Percentiles rank a stretch among this genome's conserved stretches.
phyloP scores from a whole-genome alignment of 2,113 vertebrate species.

The Sinocyclocheilus maitianheensis region DNA sequence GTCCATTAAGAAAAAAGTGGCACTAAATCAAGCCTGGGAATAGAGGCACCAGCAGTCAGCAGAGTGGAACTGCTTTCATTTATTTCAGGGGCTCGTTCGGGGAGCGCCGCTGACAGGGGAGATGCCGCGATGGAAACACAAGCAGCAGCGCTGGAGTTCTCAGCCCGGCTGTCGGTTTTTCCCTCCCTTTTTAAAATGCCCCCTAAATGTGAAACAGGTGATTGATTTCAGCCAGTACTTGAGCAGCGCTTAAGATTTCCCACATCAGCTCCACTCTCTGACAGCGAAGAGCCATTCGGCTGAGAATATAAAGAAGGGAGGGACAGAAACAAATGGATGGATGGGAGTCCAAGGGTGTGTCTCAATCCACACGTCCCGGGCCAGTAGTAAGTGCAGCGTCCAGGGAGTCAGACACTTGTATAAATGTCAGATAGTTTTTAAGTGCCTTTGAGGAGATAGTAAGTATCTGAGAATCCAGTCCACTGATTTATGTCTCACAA shows the following conservation, averaged over 20 bases:
- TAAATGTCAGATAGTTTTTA: not conserved
- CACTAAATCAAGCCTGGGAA: slow-evolving; percentile 56
- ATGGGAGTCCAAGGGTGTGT: not conserved
- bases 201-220: slow-evolving; percentile 16
- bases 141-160: slow-evolving; percentile 27
- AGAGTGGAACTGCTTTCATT: slow-evolving; percentile 60
- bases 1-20: slow-evolving; percentile 58
- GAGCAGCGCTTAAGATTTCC: not conserved
- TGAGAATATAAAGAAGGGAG: slow-evolving; percentile 10
- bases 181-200: not conserved
- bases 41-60: slow-evolving; percentile 51
- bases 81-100: slow-evolving; percentile 48
- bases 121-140: slow-evolving; percentile 44
- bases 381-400: not conserved
- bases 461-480: not conserved
- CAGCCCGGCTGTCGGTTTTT: slow-evolving; percentile 11
- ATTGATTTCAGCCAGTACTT: slow-evolving; percentile 22
- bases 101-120: slow-evolving; percentile 53
- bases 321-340: not conserved
- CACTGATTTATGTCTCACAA: too few relatives aligned
- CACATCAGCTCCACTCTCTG: not conserved
- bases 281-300: not conserved
- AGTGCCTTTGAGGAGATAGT: not conserved
- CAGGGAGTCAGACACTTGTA: not conserved
- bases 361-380: not conserved